phyloP scores from a whole-genome alignment of 1,140 invertebrate genomes.

The Cyrtorhinus lividipennis region DNA sequence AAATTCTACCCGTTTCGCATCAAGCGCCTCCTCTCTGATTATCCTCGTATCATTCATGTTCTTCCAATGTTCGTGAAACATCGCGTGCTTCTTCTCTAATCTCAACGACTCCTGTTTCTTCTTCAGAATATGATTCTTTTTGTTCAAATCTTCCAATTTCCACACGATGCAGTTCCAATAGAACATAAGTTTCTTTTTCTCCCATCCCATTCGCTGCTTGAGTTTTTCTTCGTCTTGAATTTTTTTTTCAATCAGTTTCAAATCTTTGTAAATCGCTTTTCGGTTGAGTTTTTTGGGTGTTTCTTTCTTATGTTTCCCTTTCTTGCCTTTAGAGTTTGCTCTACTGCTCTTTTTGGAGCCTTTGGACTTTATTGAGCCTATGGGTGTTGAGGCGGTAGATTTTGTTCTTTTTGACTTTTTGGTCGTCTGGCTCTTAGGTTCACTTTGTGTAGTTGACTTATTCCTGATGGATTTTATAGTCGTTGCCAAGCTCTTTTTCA shows the following conservation, averaged over 20 bases:
- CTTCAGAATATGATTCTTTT: background rate
- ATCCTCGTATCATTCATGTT: background rate
- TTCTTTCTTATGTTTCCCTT: background rate
- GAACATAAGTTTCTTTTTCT: background rate
- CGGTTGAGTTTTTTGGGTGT: background rate
- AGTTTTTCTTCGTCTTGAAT: background rate
- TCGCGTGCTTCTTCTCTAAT: background rate
- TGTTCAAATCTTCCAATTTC: background rate
- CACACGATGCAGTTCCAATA: background rate
- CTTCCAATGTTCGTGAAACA: constrained; percentile 1
- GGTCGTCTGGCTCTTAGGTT: too few relatives aligned
- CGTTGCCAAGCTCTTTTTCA: too few relatives aligned
- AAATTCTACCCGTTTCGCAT: background rate
- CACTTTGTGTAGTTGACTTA: too few relatives aligned
- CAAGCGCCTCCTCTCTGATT: background rate
- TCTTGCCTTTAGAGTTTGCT: background rate
- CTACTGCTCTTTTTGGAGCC: background rate
- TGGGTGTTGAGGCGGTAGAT: too few relatives aligned
- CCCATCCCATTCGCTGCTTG: background rate
- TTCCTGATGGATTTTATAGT: too few relatives aligned
- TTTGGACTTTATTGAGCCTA: background rate
- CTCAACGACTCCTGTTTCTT: background rate
- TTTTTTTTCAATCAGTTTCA: background rate
- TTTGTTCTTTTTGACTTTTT: too few relatives aligned
- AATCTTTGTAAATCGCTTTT: background rate